A percentile compares a stretch with the other conserved stretches of the same genome.
These are phyloP conservation scores for Callipepla squamata DNA, from an alignment of 2,113 vertebrate species.

Conservation along the genomic window DNA sequence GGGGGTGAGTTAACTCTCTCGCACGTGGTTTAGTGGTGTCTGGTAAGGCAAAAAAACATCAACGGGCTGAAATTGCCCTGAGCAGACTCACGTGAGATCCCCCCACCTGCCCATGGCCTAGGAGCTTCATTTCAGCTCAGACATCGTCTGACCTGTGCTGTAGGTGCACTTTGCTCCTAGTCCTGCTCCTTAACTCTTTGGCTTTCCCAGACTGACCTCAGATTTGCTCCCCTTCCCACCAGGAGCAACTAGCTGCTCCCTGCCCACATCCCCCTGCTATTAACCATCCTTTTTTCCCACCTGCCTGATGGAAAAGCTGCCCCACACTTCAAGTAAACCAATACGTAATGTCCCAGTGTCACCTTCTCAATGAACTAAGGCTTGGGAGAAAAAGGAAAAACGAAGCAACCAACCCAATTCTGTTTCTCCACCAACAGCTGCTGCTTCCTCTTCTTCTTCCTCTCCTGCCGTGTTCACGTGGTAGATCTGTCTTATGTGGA, in stretches of 20 bases:
- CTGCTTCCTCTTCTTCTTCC: slow-evolving; percentile 37
- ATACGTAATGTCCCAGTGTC: neutral
- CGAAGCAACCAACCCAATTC: slow-evolving; percentile 63
- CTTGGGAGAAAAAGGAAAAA: neutral
- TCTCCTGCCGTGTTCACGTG: slow-evolving; percentile 14
- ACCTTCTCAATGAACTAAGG: neutral
- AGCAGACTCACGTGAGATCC: neutral
- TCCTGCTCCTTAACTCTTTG: neutral
- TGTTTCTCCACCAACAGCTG: slow-evolving; percentile 25
- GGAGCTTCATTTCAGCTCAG: neutral
- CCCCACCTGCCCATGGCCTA: neutral
- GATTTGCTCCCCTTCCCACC: neutral
- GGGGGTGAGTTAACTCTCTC: neutral
- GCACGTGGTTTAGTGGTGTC: neutral
- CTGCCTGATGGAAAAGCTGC: neutral
- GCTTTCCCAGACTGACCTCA: neutral
- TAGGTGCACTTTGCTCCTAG: neutral
- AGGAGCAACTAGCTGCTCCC: neutral
- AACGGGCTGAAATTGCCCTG: neutral
- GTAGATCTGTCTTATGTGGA: slow-evolving; percentile 50
- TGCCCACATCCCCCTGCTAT: neutral
- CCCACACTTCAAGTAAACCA: neutral
- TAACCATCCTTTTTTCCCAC: neutral
- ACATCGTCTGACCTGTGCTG: neutral
- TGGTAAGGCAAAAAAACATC: neutral